These are phyloP conservation scores for Lateolabrax maculatus DNA, from an alignment of 2,797 vertebrate genomes.

Conservation along the genomic window DNA sequence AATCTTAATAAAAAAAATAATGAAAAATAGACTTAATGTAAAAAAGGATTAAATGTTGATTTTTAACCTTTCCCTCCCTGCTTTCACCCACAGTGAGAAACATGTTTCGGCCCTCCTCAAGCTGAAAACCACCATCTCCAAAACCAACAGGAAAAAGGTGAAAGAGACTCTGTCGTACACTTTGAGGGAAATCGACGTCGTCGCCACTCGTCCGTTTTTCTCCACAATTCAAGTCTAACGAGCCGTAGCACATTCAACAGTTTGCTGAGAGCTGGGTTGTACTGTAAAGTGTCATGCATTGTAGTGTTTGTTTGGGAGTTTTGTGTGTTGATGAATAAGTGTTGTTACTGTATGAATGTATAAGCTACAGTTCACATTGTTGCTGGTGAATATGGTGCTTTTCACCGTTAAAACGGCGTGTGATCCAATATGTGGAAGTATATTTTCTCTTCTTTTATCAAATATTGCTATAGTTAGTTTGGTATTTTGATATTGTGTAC, in stretches of 20 bases:
- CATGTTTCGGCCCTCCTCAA: constrained; percentile 72
- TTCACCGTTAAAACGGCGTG: not conserved
- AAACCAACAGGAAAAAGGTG: constrained; percentile 42
- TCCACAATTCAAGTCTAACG: constrained; percentile 62
- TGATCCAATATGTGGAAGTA: not conserved
- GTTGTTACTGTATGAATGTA: not conserved
- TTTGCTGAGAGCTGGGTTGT: not conserved
- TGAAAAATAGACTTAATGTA: no score
- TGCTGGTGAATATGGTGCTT: constrained; percentile 16
- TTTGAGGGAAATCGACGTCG: rapidly evolving
- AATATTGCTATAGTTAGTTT: no score
- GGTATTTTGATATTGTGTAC: not conserved
- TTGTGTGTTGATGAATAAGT: no score
- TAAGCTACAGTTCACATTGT: not conserved
- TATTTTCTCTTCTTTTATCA: no score
- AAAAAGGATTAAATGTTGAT: not conserved
- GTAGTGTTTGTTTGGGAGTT: not conserved
- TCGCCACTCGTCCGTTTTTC: constrained; percentile 64
- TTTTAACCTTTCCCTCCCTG: not conserved
- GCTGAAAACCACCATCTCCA: constrained; percentile 72
- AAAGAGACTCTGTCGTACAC: constrained; percentile 69
- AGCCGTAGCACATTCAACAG: not conserved
- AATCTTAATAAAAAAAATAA: no score
- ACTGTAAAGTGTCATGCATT: not conserved
- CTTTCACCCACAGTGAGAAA: constrained; percentile 57